These are phyloP conservation scores for Drosophila kanapiae DNA, from an alignment of 1,140 invertebrate genomes.

Conservation along the genomic window DNA sequence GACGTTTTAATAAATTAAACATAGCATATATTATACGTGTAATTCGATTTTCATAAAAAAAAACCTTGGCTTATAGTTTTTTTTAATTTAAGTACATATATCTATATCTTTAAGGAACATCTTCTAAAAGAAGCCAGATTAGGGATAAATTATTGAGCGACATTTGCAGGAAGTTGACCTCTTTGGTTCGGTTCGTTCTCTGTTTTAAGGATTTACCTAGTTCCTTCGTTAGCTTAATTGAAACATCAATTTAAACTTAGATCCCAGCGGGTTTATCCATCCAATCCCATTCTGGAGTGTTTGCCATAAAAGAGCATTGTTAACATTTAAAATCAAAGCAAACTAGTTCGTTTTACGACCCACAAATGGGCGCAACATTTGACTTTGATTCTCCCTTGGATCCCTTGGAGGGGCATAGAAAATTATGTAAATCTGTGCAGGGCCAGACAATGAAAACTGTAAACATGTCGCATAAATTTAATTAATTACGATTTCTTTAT, in stretches of 20 bases:
- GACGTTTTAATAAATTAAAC: too few species aligned
- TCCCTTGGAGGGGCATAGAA: constrained; percentile 37
- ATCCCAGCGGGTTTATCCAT: constrained; percentile 1
- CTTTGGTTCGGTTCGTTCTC: too few species aligned
- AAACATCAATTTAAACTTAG: constrained; percentile 22
- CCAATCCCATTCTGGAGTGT: constrained; percentile 18
- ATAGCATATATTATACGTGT: too few species aligned
- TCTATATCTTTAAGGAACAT: background rate
- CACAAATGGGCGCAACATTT: constrained; percentile 66
- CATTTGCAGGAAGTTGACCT: constrained; percentile 2
- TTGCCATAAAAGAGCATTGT: constrained; percentile 46
- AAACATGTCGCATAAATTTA: constrained; percentile 84
- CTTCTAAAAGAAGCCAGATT: background rate
- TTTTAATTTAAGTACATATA: too few species aligned
- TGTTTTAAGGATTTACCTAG: background rate
- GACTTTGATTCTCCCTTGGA: constrained; percentile 61
- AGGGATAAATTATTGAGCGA: background rate
- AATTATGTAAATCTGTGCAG: constrained; percentile 74
- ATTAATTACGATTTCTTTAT: constrained; percentile 84
- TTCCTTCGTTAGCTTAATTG: constrained; percentile 9
- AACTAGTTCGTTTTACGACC: constrained; percentile 60
- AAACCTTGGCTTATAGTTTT: too few species aligned
- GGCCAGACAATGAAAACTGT: constrained; percentile 75
- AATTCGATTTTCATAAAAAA: too few species aligned
- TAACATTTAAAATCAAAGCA: constrained; percentile 36